Evolutionary conservation across 2,797 vertebrate genomes (phyloP), one percentile per base, ranked within the genome.

Genomic region (Setipinna tenuifilis): DNA sequence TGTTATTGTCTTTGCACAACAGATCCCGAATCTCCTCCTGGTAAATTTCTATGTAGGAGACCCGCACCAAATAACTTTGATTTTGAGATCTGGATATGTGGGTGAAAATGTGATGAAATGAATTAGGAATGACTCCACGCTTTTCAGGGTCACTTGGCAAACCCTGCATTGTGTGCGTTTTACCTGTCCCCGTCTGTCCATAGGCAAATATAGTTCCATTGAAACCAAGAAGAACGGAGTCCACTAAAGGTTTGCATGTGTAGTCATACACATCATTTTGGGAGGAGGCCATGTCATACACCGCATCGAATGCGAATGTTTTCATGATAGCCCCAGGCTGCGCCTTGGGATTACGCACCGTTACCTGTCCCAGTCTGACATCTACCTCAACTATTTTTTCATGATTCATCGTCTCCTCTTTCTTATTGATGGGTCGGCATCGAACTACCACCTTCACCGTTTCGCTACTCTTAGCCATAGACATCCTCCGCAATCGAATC

Each of bases 21-120:
- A 99, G 97, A 85, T 99, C 98, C 84, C 97, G 89, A 90, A 99
- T 96, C 90, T 99, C 98, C 94, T 99, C 98, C 93, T 98, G 98
- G 93, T 99, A 99, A 92, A 99, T 99, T 94, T 99, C 98, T 86
- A 99, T 93, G 90, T 99, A 99, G 0, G 98, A 99, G 31, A 98
- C 98, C 92, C 98, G 95, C 85, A 99, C 98, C 92, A 99, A 94
- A 92, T 97, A 99, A 89, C 98, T 97, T 92, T 98, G 97, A 90
- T 98, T 97, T 94, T 98, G 97, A 80, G 97, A 98, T 86, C 98
- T 96, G 61, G 98, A 98, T 92, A 99, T 99, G 82, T 97, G 96
- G 0, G 98, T 98, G 92, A 99, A 99, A 89, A 99, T 97, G 92
- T 99, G 98, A 89, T 98, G 96, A 57, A 99, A 98, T 59, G 98